Conservation (phyloP, 2,113 vertebrate species). For the Symphodus melops region DNA sequence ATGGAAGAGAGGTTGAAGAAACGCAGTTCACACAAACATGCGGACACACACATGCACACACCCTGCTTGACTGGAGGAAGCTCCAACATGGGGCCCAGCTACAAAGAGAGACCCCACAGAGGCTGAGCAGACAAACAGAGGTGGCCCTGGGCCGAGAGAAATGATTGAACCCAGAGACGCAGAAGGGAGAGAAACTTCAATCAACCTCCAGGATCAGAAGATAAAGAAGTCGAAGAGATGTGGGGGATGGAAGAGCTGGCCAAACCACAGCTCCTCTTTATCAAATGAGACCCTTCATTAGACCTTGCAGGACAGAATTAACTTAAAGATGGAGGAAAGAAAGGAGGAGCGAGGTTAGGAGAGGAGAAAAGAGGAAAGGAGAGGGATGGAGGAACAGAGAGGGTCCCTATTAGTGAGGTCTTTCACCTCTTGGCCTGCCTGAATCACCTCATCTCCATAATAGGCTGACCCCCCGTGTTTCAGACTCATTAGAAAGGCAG, state of each 20-base stretch:
- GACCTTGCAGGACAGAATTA: slow-evolving; percentile 22
- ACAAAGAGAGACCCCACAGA: slow-evolving; percentile 60
- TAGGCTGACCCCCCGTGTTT: slow-evolving; percentile 86
- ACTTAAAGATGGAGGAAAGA: slow-evolving; percentile 28
- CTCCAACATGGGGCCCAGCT: slow-evolving; percentile 28
- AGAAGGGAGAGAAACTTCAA: slow-evolving; percentile 58
- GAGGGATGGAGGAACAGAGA: slow-evolving; percentile 66
- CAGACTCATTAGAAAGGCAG: slow-evolving; percentile 87
- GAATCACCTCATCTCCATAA: slow-evolving; percentile 88
- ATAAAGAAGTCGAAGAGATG: slow-evolving; percentile 41
- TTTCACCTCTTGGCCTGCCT: slow-evolving; percentile 83
- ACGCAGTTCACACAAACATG: slow-evolving; percentile 14
- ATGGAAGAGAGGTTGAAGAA: slow-evolving; percentile 43
- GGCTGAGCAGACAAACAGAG: slow-evolving; percentile 53
- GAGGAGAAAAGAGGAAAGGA: slow-evolving; percentile 51
- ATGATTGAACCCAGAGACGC: slow-evolving; percentile 18
- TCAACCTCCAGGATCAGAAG: slow-evolving; percentile 48
- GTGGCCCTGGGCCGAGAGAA: slow-evolving; percentile 42
- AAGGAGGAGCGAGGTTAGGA: slow-evolving; percentile 46
- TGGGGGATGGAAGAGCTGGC: slow-evolving; percentile 24
- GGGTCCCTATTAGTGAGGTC: slow-evolving; percentile 82
- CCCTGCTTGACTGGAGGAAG: slow-evolving; percentile 16
- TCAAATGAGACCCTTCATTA: slow-evolving; percentile 59
- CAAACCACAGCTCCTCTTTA: slow-evolving; percentile 49
- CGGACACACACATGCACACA: not conserved